Evolutionary conservation across 2,797 vertebrate species (phyloP).

Genomic region (Pantherophis alleghaniensis): DNA sequence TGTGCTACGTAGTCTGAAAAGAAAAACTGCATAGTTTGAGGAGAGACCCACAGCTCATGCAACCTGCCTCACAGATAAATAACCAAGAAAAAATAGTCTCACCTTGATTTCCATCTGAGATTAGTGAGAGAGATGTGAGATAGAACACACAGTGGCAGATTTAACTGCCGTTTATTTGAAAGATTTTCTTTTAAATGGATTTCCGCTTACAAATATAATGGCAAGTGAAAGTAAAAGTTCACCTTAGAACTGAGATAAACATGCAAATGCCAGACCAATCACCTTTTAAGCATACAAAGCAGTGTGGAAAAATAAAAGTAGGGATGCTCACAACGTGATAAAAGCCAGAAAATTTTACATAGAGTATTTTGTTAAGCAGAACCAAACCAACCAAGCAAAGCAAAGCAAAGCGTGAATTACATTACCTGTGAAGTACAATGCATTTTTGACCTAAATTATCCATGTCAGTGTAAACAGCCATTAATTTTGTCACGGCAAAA

Average conservation of each 20-base stretch:
- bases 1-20: neutral
- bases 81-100: constrained; percentile 12
- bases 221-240: constrained; percentile 23
- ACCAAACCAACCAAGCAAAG: neutral
- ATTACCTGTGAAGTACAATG: neutral
- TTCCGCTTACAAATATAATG: constrained; percentile 36
- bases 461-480: neutral
- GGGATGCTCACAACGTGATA: neutral
- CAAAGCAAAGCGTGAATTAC: neutral
- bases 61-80: neutral
- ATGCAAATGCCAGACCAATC: constrained; percentile 1
- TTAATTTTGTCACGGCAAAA: neutral
- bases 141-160: constrained; percentile 29
- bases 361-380: neutral
- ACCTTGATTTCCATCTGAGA: constrained; percentile 38
- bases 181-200: constrained; percentile 28
- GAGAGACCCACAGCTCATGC: neutral
- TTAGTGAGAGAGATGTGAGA: constrained; percentile 44
- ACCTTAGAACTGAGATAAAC: neutral
- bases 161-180: constrained; percentile 11
- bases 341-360: neutral
- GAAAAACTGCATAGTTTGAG: neutral
- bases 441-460: neutral
- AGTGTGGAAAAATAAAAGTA: neutral
- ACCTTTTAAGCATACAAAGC: neutral